Conservation (phyloP, 2,888 invertebrate species). For the Cerceris ruficornis region DNA sequence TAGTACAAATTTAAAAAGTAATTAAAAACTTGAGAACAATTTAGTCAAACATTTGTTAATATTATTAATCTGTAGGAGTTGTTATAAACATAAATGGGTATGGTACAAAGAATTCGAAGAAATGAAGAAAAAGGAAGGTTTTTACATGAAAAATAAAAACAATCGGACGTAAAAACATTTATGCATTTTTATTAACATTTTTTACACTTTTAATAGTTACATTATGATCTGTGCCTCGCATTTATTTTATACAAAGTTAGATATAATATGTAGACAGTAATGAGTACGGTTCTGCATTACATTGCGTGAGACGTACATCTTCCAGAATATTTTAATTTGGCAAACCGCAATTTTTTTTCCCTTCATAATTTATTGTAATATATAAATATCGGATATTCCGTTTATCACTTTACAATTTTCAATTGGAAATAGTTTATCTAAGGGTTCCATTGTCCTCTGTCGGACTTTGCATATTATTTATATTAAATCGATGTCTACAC, state of each 20-base stretch:
- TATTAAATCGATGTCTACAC: slow-evolving; percentile 23
- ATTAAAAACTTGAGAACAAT: no score
- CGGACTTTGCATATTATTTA: slow-evolving; percentile 12
- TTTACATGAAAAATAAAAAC: slow-evolving; percentile 37
- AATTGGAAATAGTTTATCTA: slow-evolving; percentile 50
- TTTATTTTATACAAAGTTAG: slow-evolving; percentile 78
- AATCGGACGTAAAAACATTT: slow-evolving; percentile 78
- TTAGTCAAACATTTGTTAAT: no score
- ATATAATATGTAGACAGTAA: slow-evolving; percentile 73
- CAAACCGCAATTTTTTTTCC: slow-evolving; percentile 55
- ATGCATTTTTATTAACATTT: slow-evolving; percentile 80
- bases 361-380: slow-evolving; percentile 57
- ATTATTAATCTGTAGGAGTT: background rate
- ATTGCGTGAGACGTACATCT: slow-evolving; percentile 41
- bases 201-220: slow-evolving; percentile 78
- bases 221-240: slow-evolving; percentile 74
- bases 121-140: background rate
- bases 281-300: slow-evolving; percentile 55
- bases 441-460: slow-evolving; percentile 12
- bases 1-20: no score
- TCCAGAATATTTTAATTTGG: slow-evolving; percentile 61
- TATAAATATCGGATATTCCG: slow-evolving; percentile 67
- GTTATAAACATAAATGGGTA: background rate
- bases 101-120: background rate
- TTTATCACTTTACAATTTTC: slow-evolving; percentile 64